Evolutionary conservation across 1,140 invertebrate genomes (phyloP), one percentile per base, ranked within the genome.

Genomic region (Leptoteleia sp.): DNA sequence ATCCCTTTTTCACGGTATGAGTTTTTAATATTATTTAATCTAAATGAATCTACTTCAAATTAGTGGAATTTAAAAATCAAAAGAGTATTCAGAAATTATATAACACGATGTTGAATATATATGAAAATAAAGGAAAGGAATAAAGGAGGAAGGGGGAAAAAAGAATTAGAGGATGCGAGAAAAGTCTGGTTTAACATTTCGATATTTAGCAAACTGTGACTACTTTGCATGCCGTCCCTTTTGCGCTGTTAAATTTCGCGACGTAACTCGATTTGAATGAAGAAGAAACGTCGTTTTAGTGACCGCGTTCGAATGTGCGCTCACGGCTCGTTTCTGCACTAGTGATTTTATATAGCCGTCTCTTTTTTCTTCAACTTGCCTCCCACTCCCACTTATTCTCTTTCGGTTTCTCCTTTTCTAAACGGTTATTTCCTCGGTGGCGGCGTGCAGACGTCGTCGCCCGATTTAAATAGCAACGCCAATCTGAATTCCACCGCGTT

Each of bases 401-500:
- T 54, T 72, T 76, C 54, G 38, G 59, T 64, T 77, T 64, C 65
- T 77, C 42, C 67, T 78, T 78, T 70, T 72, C 76, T 78, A 71
- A 82, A 82, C 65, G 79, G 73, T 79, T 79, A 81, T 81, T 82
- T 79, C 72, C 57, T 80, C 65, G 62, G 55, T 65, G 71, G 71
- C 75, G 57, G 65, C 52, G 70, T 67, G 54, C 68, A 72, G 72
- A 76, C 76, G 80, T 70, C 59, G 71, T 71, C 65, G 75, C 68
- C 70, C 77, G 79, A 83, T 82, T 83, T 82, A 82, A 83, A 83
- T 81, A 83, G 80, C 78, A 70, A 68, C 79, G 72, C 72, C 73
- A 79, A 82, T 82, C 79, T 76, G 81, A 82, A 83, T 82, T 83
- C 79, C 82, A 72, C 76, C 64, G 67, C 81, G 81, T 81, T 81